Base-by-base conservation (phyloP, 1,140 invertebrate species). In the Drosophila tani region DNA sequence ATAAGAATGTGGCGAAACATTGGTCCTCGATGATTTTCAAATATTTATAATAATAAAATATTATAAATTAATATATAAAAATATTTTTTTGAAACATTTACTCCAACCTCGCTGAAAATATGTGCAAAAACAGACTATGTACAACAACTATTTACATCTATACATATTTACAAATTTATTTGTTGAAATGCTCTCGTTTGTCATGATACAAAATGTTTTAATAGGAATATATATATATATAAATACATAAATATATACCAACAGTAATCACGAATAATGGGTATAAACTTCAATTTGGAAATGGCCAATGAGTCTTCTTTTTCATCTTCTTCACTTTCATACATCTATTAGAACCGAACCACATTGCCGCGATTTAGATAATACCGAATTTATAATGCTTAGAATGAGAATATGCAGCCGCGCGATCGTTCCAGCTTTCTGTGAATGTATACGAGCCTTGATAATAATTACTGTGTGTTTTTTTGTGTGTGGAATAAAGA, bases 131-230 rank as follows among this genome's bases (percentile, higher is more conserved):
- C 27, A 17, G 21, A 24, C 53, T 21, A 35, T 55, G 29, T 38
- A 63, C 32, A 32, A 67, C 12, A 19, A 58, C 17, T 32, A 45
- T 60, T 60, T 60, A 59, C 41, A 84, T 64, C 17, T 74, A 46
- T 84, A 88, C 84, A 83, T 87, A 87, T 87, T 84, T 87, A 87
- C 83, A 87, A 88, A 78, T 88, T 88, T 87, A 88, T 87, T 84
- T 74, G 35, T 75, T 64, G 78, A 79, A 71, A 83, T 87, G 75
- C 64, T 71, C 58, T 80, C 71, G 32, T 80, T 88, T 82, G 73
- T 81, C 77, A 82, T 78, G 84, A 67, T 87, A 88, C 85, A 87
- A 83, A 87, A 83, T 47, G 45, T 70, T 76, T 85, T 80, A 79
- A 82, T 82, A 58, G 53, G 57, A 74, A 83, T 79, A 86, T 81